phyloP scores from a whole-genome alignment of 2,797 vertebrate species.

The Pyrrhura leucotis region DNA sequence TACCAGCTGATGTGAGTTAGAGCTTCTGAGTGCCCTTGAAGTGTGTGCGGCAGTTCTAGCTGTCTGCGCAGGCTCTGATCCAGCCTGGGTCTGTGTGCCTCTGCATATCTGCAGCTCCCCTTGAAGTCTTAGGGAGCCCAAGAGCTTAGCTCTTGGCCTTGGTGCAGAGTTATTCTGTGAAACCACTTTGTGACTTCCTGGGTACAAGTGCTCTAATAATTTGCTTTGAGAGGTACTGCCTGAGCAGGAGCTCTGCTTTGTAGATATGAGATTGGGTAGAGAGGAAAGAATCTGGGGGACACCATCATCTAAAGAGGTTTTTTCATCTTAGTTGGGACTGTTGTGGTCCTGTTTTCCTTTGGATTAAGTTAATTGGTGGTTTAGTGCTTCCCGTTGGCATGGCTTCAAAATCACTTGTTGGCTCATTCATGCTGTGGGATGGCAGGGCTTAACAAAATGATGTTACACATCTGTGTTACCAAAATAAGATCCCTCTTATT shows the following conservation, averaged over 20 bases:
- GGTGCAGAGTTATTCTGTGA: background rate
- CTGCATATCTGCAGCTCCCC: background rate
- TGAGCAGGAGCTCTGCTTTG: background rate
- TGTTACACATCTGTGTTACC: constrained; percentile 18
- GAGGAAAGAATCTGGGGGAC: background rate
- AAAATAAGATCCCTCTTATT: constrained; percentile 28
- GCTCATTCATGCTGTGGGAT: background rate
- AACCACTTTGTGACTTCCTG: background rate
- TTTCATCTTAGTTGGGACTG: background rate
- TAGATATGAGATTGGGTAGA: background rate
- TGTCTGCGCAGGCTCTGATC: background rate
- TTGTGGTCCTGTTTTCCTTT: background rate
- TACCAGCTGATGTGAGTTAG: background rate
- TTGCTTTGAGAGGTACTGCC: background rate
- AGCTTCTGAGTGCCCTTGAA: background rate
- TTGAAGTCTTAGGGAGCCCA: background rate
- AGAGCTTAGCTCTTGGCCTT: background rate
- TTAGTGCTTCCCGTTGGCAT: background rate
- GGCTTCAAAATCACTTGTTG: background rate
- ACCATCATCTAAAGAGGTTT: background rate
- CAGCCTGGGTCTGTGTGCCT: background rate
- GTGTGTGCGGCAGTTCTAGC: background rate
- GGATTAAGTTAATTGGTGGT: background rate
- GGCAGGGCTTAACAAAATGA: background rate
- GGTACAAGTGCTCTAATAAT: background rate